phyloP scores from a whole-genome alignment of 37 sponge, comb jelly and placozoan species.

The Corticium candelabrum region DNA sequence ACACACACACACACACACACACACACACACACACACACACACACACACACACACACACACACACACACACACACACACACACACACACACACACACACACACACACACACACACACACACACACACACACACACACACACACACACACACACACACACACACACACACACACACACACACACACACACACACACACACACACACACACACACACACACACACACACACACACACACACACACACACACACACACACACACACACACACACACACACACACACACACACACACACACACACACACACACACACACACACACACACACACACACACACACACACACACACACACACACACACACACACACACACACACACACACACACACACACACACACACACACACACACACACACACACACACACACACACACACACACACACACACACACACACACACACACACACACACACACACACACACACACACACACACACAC shows the following conservation, averaged over 20 bases:
- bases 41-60: slow-evolving; percentile 42
- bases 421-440: slow-evolving; percentile 20
- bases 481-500: slow-evolving; percentile 20
- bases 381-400: slow-evolving; percentile 20
- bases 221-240: slow-evolving; percentile 20
- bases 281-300: slow-evolving; percentile 20
- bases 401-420: slow-evolving; percentile 20
- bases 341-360: slow-evolving; percentile 20
- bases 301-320: slow-evolving; percentile 20
- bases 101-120: slow-evolving; percentile 42
- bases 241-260: slow-evolving; percentile 20
- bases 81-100: slow-evolving; percentile 42
- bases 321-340: slow-evolving; percentile 20
- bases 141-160: slow-evolving; percentile 20
- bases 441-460: slow-evolving; percentile 20
- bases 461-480: slow-evolving; percentile 20
- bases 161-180: slow-evolving; percentile 20
- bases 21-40: slow-evolving; percentile 42
- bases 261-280: slow-evolving; percentile 20
- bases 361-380: slow-evolving; percentile 20
- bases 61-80: slow-evolving; percentile 42
- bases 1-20: slow-evolving; percentile 42
- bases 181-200: slow-evolving; percentile 20
- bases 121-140: slow-evolving; percentile 37
- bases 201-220: slow-evolving; percentile 15